Evolutionary conservation across 2,888 invertebrate species (phyloP).

Genomic region (Diarsia dahlii): DNA sequence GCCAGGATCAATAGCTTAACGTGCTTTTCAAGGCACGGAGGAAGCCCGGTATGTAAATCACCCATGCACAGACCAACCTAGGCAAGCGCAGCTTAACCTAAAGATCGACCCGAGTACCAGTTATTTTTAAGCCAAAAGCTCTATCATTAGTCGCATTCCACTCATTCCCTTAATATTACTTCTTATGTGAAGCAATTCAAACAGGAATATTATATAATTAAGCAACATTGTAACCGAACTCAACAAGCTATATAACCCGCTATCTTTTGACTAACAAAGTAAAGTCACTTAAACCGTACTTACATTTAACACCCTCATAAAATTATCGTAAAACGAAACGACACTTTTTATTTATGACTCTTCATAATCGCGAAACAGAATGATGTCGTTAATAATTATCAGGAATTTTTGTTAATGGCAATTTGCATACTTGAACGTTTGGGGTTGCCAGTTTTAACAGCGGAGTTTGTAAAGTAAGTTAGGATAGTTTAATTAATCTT

Average conservation of each 20-base stretch:
- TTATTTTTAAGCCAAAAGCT: too few relatives aligned
- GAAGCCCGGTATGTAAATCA: too few relatives aligned
- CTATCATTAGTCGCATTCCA: too few relatives aligned
- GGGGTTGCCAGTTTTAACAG: background rate
- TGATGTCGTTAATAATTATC: constrained; percentile 61
- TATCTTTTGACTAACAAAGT: constrained; percentile 58
- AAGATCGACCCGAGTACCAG: too few relatives aligned
- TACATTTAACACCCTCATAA: constrained; percentile 52
- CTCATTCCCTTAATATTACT: background rate
- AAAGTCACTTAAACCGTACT: constrained; percentile 55
- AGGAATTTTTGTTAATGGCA: constrained; percentile 31
- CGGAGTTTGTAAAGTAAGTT: background rate
- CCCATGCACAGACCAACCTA: background rate
- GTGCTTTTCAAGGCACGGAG: too few relatives aligned
- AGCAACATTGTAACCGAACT: constrained; percentile 33
- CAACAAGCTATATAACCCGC: constrained; percentile 30
- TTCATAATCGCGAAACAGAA: constrained; percentile 56
- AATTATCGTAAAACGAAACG: constrained; percentile 64
- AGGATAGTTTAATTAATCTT: background rate
- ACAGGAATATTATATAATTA: constrained; percentile 22
- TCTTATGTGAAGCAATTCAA: constrained; percentile 5
- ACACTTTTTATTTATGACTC: constrained; percentile 61
- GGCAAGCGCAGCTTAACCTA: too few relatives aligned
- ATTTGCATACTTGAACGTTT: constrained; percentile 42
- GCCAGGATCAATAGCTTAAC: too few relatives aligned